These are phyloP conservation scores for Agapornis canus DNA, from an alignment of 2,797 vertebrate genomes.

Conservation along the genomic window DNA sequence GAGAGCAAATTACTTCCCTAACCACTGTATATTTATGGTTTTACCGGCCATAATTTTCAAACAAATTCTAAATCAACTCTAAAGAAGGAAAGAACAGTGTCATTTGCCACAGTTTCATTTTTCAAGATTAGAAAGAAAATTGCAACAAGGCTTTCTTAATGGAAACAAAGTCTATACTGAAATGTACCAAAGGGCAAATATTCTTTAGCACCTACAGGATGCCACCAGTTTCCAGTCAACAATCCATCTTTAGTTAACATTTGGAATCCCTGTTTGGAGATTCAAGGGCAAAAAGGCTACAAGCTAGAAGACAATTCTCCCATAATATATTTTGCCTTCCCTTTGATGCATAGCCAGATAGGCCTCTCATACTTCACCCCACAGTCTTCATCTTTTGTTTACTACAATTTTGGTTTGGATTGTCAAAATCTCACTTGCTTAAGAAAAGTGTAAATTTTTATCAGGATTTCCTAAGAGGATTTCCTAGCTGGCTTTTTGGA, in stretches of 20 bases:
- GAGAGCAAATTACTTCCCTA: slow-evolving; percentile 11
- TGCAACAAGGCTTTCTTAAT: background rate
- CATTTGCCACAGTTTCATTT: slow-evolving; percentile 22
- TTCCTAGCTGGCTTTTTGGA: slow-evolving; percentile 17
- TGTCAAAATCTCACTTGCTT: slow-evolving; percentile 42
- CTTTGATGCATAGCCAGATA: background rate
- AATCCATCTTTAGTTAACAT: background rate
- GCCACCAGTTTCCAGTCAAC: background rate
- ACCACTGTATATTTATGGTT: background rate
- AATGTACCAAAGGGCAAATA: background rate
- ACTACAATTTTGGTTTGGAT: background rate
- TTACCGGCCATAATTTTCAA: slow-evolving; percentile 38
- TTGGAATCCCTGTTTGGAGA: background rate
- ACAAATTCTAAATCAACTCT: background rate
- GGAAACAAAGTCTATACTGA: slow-evolving; percentile 8
- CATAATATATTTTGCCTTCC: background rate
- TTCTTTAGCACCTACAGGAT: background rate
- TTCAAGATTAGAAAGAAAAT: slow-evolving; percentile 37
- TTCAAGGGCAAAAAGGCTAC: background rate
- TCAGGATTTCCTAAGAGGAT: slow-evolving; percentile 36
- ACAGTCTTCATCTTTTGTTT: background rate
- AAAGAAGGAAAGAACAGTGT: background rate
- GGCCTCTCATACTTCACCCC: background rate
- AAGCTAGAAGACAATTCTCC: background rate
- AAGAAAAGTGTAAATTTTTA: slow-evolving; percentile 62